Base-by-base conservation (phyloP, 2,888 invertebrate genomes). In the Augiades crinisus region DNA sequence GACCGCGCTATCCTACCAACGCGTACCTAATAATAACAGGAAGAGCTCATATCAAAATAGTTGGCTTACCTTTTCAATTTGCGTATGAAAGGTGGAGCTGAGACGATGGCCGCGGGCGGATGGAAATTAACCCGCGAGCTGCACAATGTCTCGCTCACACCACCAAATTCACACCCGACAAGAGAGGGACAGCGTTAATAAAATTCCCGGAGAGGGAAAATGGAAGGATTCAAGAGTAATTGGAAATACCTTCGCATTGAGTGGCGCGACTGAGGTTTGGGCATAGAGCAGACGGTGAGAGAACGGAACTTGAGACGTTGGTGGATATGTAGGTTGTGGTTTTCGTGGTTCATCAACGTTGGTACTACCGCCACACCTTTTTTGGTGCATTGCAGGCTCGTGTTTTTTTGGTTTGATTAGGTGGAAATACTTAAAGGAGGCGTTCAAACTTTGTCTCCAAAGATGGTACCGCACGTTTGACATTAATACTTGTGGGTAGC, bases 181-280 rank as follows among this genome's bases (percentile, higher is more conserved):
- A 54, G 79, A 86, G 64, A 68, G 73, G 68, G 86, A 87, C 50
- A 64, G 75, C 56, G 53, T 64, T 73, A 74, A 78, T 81, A 81
- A 86, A 84, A 80, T 81, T 80, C 75, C 72, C 72, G 63, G 72
- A 67, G 64, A 77, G 71, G 79, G 80, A 80, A 86, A 84, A 84
- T 82, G 82, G 83, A 79, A 80, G 86, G 86, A 84, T 88, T 85
- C 78, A 75, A 78, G 81, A 82, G 85, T 90, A 90, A 90, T 90
- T 90, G 90, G 83, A 89, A 90, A 90, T 90, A 85, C 89, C 88
- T 83, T 75, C 64, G 75, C 78, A 83, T 85, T 81, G 83, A 84
- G 78, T 78, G 76, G 72, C 67, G 76, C 68, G 75, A 67, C 76
- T 72, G 85, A 80, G 85, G 81, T 82, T 75, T 70, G 58, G 54